These are phyloP conservation scores for Anas platyrhynchos DNA, from an alignment of 2,113 vertebrate genomes.

Conservation along the genomic window DNA sequence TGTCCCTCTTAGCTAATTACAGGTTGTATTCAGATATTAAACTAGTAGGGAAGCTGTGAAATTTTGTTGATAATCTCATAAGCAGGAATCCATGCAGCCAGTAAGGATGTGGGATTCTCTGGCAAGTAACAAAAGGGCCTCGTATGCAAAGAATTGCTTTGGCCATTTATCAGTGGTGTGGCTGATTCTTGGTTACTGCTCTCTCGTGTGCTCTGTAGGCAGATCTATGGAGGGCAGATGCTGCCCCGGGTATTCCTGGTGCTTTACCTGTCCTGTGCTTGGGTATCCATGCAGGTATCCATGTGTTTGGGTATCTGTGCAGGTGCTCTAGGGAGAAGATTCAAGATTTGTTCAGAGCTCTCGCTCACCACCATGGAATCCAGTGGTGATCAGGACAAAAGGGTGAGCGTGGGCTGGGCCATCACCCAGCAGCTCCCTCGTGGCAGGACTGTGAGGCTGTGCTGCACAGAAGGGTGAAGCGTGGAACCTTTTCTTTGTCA, in stretches of 20 bases:
- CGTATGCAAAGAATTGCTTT: not conserved
- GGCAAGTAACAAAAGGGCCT: not conserved
- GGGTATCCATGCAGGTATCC: not conserved
- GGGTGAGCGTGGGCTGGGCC: rapidly evolving
- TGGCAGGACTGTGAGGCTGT: not conserved
- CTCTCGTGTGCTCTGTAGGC: not conserved
- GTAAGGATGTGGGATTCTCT: not conserved
- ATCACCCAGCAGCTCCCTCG: not conserved
- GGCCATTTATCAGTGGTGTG: not conserved
- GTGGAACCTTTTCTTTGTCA: not conserved
- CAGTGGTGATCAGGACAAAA: not conserved
- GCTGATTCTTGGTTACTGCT: not conserved
- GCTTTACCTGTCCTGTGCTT: not conserved
- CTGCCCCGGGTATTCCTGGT: not conserved
- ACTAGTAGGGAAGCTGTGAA: not conserved
- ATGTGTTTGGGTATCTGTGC: not conserved
- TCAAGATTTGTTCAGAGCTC: not conserved
- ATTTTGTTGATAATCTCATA: not conserved
- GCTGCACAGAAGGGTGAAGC: too few relatives aligned
- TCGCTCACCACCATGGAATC: rapidly evolving
- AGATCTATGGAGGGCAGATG: not conserved
- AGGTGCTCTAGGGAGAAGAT: not conserved
- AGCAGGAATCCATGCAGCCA: not conserved
- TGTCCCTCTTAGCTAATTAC: not conserved
- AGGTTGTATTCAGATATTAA: not conserved